Base-by-base conservation (phyloP, 1,140 invertebrate species). In the Drosophila prosaltans region DNA sequence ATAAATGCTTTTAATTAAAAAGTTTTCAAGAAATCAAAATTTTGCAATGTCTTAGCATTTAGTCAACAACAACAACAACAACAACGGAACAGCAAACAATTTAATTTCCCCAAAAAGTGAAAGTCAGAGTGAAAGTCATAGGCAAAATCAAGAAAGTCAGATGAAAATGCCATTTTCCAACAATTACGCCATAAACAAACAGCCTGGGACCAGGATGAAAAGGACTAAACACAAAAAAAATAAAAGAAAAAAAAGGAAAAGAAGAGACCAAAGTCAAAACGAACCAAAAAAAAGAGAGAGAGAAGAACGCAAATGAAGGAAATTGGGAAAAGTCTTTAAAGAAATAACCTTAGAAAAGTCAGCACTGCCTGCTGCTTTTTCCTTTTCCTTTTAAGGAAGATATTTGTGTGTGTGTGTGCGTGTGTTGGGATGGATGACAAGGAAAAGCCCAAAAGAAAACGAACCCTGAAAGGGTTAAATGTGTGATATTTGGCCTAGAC, bases 171-270 rank as follows among this genome's bases (percentile, higher is more conserved):
- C 65, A 69, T 75, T 78, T 78, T 65, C 69, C 76, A 78, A 72
- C 76, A 75, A 78, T 78, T 78, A 78, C 74, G 66, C 61, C 73
- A 74, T 74, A 77, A 77, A 74, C 76, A 78, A 69, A 39, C 57
- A 40, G 57, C 30, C 57, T 41, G 64, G 41, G 65, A 30, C 69
- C 10, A 48, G 57, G 39, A 45, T 21, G 16, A 21, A 40, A 36
- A 36, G 57, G 57, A 59, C 16, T 36, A 24, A 39, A 59, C 30
- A 59, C 36, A 16, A 36, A 39, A 16, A 5, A 61, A 45, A 6
- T 21, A 58, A 59, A 16, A 59, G 5, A 39, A 39, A 40, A 59
- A 4, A 36, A 28, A 57, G 16, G 32, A 30, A 32, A 36, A 58
- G 32, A 16, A 36, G 30, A 30, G 16, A 16, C 11, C 32, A 36